Base-by-base conservation (phyloP, 2,113 vertebrate species). In the Vidua macroura region DNA sequence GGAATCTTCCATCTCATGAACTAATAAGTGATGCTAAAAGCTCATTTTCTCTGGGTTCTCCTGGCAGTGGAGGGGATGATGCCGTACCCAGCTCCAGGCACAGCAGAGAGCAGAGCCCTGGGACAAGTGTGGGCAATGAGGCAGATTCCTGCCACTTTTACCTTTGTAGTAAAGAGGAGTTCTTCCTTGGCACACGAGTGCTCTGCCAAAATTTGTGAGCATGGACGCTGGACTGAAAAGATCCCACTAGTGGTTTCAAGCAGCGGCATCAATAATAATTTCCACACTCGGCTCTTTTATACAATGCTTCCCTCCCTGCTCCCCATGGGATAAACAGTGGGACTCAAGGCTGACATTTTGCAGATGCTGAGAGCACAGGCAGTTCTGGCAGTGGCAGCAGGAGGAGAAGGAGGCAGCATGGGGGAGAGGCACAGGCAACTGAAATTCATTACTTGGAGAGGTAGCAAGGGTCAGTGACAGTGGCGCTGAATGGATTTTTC, bases 401-500 rank as follows among this genome's bases (percentile, higher is more conserved):
- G 69, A 85, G 64, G 64, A 66, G 84, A 68, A 80, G 82, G 96
- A 89, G 88, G 92, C 85, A 59, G 56, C 35, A 13, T 0, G 23
- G 77, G 79, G 91, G 92, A 85, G 62, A 91, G 31, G 39, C 21
- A 33, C 63, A 88, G 60, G 70, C 73, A 27, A 82, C 92, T 93
- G 96, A 96, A 97, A 97, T 94, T 96, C 97, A 97, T 98, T 97
- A 95, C 96, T 98, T 90, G 94, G 81, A 95, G 92, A 93, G 96
- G 95, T 95, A 35, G 6, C 0, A 2, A 70, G 86, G 94, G 96
- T 97, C 96, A 96, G 93, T 33, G 77, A 95, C 97, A 95, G 91
- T 88, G 83, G 89, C 58, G 55, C 96, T 97, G 97, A 97, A 98
- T 97, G 97, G 97, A 97, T 98, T 98, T 98, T 98, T 98, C 98